Evolutionary conservation across 1,140 invertebrate species (phyloP).

Genomic region (Drosophila lacteicornis): DNA sequence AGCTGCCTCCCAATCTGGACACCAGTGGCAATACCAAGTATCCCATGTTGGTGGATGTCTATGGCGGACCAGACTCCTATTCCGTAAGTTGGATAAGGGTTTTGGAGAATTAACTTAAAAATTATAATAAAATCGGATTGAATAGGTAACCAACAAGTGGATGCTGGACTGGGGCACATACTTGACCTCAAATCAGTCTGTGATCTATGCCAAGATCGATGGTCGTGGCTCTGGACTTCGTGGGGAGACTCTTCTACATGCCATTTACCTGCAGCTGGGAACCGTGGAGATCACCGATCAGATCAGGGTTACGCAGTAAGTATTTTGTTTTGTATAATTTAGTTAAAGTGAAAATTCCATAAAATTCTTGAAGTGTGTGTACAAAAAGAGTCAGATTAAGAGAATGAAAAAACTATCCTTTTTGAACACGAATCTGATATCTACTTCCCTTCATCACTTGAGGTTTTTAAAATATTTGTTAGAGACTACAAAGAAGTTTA

Average conservation of each 20-base stretch:
- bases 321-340: background rate
- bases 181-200: constrained; percentile 92
- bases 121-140: background rate
- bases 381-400: too few relatives aligned
- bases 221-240: constrained; percentile 94
- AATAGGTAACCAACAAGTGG: constrained; percentile 87
- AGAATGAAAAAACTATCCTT: too few relatives aligned
- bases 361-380: background rate
- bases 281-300: constrained; percentile 95
- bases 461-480: too few relatives aligned
- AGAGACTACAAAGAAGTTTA: too few relatives aligned
- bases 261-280: constrained; percentile 93
- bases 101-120: background rate
- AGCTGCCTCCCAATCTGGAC: constrained; percentile 91
- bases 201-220: constrained; percentile 95
- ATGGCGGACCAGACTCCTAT: constrained; percentile 95
- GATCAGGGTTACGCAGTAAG: constrained; percentile 86
- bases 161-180: constrained; percentile 92
- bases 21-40: constrained; percentile 88
- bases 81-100: constrained; percentile 86
- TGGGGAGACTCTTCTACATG: constrained; percentile 93
- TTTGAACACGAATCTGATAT: too few relatives aligned
- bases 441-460: too few relatives aligned
- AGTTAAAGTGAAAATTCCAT: background rate
- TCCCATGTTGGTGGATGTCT: constrained; percentile 94